Evolutionary conservation across 2,888 invertebrate species (phyloP), one percentile per base, ranked within the genome.

Genomic region (Pachliopta kotzebuea): DNA sequence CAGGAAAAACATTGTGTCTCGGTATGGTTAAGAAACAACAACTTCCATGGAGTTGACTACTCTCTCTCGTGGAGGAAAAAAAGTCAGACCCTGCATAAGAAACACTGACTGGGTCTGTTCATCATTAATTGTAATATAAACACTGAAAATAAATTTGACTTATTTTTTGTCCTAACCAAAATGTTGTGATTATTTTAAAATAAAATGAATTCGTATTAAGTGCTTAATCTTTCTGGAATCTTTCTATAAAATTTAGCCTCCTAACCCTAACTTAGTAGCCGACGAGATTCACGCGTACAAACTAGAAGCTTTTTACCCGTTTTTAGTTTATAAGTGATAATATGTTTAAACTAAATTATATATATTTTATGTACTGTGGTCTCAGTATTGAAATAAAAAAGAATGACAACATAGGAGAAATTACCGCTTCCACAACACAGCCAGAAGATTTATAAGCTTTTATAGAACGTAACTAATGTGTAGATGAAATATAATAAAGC

Each of bases 401-500:
- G 24, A 52, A 65, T 52, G 60, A 60, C 64, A 64, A 64, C 64
- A 20, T 56, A 56, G 64, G 64, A 64, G 55, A 52, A 45, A 52
- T 57, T 57, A 42, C 17, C 42, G 64, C 64, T 64, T 64, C 24
- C 52, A 64, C 64, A 56, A 64, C 64, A 56, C 64, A 56, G 64
- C 60, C 60, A 60, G 52, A 60, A 52, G 29, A 64, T 37, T 60
- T 9, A 29, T 29, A 49, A 63, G 49, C 58, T 59, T 59, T 21
- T 31, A 29, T 63, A 55, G 54, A 63, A 42, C 8, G n/a, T 54
- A 59, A 31, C 37, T 57, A 37, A 60, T 8, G 18, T 49, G 56
- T 64, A 60, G 56, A 64, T 52, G 24, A 53, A 60, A 42, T 50
- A 60, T 64, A 52, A 31, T 42, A 37, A 31, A 53, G 64, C 64